Evolutionary conservation across 2,888 invertebrate species (phyloP).

Genomic region (Halictus ligatus): DNA sequence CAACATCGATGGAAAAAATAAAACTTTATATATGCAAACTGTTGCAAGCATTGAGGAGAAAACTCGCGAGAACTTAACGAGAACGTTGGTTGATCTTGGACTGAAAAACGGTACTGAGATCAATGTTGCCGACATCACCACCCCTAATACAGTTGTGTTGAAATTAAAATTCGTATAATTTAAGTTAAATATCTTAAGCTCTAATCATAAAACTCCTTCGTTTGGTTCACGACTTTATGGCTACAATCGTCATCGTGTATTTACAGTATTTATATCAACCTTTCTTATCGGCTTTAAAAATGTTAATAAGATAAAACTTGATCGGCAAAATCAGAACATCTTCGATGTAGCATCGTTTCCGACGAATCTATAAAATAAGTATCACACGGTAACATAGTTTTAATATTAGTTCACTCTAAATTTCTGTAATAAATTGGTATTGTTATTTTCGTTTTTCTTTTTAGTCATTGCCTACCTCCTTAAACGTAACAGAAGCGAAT

Average conservation of each 20-base stretch:
- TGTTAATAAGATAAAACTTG: constrained; percentile 20
- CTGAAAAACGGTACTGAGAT: constrained; percentile 94
- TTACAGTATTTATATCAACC: constrained; percentile 56
- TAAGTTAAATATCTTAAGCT: constrained; percentile 72
- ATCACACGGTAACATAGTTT: constrained; percentile 47
- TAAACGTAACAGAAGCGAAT: constrained; percentile 44
- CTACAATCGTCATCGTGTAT: constrained; percentile 44
- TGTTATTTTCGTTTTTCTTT: constrained; percentile 19
- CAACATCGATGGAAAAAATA: constrained; percentile 92
- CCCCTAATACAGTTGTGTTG: constrained; percentile 92
- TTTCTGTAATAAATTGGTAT: constrained; percentile 44
- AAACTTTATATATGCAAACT: constrained; percentile 96
- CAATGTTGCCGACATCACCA: constrained; percentile 96
- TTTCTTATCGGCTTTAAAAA: constrained; percentile 24
- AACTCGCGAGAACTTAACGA: constrained; percentile 95
- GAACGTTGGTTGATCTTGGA: constrained; percentile 93
- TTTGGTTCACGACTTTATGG: constrained; percentile 44
- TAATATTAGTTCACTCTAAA: constrained; percentile 44
- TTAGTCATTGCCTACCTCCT: constrained; percentile 26
- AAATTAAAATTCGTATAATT: constrained; percentile 88
- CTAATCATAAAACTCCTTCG: constrained; percentile 42
- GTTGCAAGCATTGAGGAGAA: constrained; percentile 96
- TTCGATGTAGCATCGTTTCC: constrained; percentile 25
- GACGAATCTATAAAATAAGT: constrained; percentile 28
- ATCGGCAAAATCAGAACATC: constrained; percentile 36